A percentile compares a stretch with the other conserved stretches of the same genome.
These are phyloP conservation scores for Drosophila nannoptera DNA, from an alignment of 1,140 invertebrate species.

Conservation along the genomic window DNA sequence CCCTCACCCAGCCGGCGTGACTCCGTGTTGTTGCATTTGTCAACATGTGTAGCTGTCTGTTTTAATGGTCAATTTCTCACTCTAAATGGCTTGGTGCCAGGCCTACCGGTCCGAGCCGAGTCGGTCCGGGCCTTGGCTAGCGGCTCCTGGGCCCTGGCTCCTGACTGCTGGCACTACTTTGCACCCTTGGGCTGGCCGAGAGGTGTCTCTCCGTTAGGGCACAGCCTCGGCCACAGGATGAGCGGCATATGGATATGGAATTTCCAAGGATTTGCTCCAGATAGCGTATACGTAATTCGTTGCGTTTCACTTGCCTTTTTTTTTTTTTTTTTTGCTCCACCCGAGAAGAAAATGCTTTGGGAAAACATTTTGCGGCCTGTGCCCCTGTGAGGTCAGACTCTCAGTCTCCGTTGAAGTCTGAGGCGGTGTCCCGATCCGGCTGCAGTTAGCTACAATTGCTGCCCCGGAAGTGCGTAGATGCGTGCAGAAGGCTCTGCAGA, in stretches of 20 bases:
- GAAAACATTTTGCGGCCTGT: constrained; percentile 64
- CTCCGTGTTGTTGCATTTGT: constrained; percentile 62
- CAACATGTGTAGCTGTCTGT: constrained; percentile 76
- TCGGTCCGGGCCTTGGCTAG: constrained; percentile 3
- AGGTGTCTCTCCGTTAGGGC: too few species aligned
- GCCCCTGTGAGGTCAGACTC: constrained; percentile 9
- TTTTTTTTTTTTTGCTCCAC: constrained; percentile 21
- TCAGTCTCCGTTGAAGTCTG: constrained; percentile 7
- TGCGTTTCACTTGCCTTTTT: not conserved
- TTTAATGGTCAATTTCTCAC: constrained; percentile 79
- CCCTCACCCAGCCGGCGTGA: too few species aligned
- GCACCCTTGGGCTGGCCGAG: constrained; percentile 13
- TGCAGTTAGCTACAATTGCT: constrained; percentile 41
- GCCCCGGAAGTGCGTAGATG: constrained; percentile 12
- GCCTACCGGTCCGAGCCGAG: constrained; percentile 7
- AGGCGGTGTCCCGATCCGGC: constrained; percentile 3
- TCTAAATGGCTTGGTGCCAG: constrained; percentile 65
- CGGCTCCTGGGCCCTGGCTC: not conserved
- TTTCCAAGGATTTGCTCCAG: too few species aligned
- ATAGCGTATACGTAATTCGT: too few species aligned
- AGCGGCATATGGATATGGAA: too few species aligned
- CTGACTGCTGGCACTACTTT: constrained; percentile 10
- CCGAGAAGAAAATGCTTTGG: constrained; percentile 53
- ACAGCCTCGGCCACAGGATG: too few species aligned
- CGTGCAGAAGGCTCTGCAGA: too few species aligned